Evolutionary conservation across 2,888 invertebrate species (phyloP).

Genomic region (Elmis aenea): DNA sequence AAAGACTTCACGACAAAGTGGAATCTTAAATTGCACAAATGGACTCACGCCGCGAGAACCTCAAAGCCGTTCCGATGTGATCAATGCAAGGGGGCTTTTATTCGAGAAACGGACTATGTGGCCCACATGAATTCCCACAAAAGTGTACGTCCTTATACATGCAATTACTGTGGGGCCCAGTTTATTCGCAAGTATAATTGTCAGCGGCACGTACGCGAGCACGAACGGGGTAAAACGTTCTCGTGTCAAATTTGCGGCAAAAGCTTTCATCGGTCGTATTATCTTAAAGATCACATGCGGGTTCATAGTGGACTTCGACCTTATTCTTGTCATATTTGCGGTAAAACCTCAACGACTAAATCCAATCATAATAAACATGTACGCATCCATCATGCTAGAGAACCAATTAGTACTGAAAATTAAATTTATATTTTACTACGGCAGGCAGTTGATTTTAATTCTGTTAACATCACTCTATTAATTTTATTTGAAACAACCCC

Average conservation of each 20-base stretch:
- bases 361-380: constrained; percentile 89
- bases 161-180: constrained; percentile 85
- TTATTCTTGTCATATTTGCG: constrained; percentile 81
- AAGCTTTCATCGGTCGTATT: constrained; percentile 81
- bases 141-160: constrained; percentile 78
- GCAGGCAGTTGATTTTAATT: no score
- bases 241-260: constrained; percentile 66
- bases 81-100: constrained; percentile 79
- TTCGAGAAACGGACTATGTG: constrained; percentile 72
- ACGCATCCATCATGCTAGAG: constrained; percentile 83
- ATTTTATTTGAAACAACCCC: no score
- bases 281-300: constrained; percentile 80
- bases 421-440: no score
- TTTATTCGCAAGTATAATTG: constrained; percentile 87
- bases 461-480: no score
- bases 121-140: constrained; percentile 84
- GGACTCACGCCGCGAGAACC: constrained; percentile 81
- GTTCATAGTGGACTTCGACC: constrained; percentile 79
- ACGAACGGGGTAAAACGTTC: constrained; percentile 60
- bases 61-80: constrained; percentile 82
- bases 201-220: constrained; percentile 77
- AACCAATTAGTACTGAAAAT: constrained; percentile 80
- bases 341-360: constrained; percentile 83
- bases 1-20: constrained; percentile 85
- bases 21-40: constrained; percentile 83